A percentile compares a stretch with the other conserved stretches of the same genome.
These are phyloP conservation scores for Protomyctophum bolini DNA, from an alignment of 2,113 vertebrate species.

Conservation along the genomic window DNA sequence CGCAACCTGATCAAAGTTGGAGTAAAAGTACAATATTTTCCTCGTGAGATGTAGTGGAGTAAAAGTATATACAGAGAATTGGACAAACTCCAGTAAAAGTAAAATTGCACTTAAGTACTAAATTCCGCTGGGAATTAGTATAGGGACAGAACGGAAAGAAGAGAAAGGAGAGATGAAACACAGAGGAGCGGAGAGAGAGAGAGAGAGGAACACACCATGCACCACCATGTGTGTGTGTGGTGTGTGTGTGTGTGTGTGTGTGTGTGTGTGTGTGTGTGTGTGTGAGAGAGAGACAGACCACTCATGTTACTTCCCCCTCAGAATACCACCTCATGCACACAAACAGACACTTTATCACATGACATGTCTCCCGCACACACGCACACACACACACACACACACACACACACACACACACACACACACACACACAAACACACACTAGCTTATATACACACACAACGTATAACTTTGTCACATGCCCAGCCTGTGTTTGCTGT, in stretches of 20 bases:
- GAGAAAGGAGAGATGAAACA: slow-evolving; percentile 10
- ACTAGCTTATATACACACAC: not conserved
- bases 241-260: slow-evolving; percentile 14
- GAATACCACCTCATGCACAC: slow-evolving; percentile 12
- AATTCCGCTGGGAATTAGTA: too few relatives aligned
- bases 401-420: slow-evolving; percentile 1
- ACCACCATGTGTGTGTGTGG: slow-evolving; percentile 50
- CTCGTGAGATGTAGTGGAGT: too few relatives aligned
- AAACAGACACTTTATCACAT: slow-evolving; percentile 65
- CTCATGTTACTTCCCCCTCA: slow-evolving; percentile 64
- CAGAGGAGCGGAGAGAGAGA: slow-evolving; percentile 6
- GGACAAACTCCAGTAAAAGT: too few relatives aligned
- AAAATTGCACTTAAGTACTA: too few relatives aligned
- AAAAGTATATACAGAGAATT: too few relatives aligned
- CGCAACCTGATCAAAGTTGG: too few relatives aligned
- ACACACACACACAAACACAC: not conserved
- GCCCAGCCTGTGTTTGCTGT: not conserved
- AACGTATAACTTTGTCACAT: too few relatives aligned
- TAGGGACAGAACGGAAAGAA: not conserved
- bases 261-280: slow-evolving; percentile 30
- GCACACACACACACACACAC: slow-evolving; percentile 5
- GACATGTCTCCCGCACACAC: slow-evolving; percentile 27
- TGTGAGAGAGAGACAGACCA: slow-evolving; percentile 50
- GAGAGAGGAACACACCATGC: slow-evolving; percentile 25
- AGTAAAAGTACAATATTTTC: not conserved